Evolutionary conservation across 2,113 vertebrate species (phyloP).

Genomic region (Ciconia stormi): DNA sequence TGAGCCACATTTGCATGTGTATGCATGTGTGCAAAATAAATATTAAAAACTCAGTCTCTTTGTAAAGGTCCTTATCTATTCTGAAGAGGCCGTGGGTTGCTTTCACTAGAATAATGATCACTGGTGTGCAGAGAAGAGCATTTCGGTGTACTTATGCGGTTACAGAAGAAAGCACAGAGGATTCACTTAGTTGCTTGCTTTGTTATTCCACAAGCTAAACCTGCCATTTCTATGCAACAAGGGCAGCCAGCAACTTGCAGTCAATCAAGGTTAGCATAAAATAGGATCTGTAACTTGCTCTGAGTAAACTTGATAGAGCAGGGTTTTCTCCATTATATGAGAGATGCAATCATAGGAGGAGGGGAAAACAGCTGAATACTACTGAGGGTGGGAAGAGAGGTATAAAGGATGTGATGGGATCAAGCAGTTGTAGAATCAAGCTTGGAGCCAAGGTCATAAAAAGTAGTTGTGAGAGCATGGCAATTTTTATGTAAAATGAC

Average conservation of each 20-base stretch:
- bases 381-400: not conserved
- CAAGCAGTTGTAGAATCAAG: not conserved
- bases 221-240: conserved; percentile 11
- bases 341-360: not conserved
- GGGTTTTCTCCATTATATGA: not conserved
- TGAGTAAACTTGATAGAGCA: not conserved
- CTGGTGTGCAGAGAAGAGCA: not conserved
- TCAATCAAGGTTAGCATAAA: not conserved
- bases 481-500: not conserved
- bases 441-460: not conserved
- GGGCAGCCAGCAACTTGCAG: not conserved
- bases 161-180: conserved; percentile 32
- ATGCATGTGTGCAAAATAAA: not conserved
- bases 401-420: not conserved
- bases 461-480: not conserved
- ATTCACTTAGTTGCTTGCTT: conserved; percentile 1
- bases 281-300: conserved; percentile 10
- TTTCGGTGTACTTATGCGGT: not conserved
- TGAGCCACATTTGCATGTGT: not conserved
- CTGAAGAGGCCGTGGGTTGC: not conserved
- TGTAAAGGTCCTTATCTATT: conserved; percentile 16
- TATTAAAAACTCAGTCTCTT: not conserved
- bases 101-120: conserved; percentile 8
- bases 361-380: not conserved
- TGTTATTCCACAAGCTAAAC: conserved; percentile 36